Evolutionary conservation across 1,140 invertebrate species (phyloP), one percentile per base, ranked within the genome.

Genomic region (Drosophila albomicans): DNA sequence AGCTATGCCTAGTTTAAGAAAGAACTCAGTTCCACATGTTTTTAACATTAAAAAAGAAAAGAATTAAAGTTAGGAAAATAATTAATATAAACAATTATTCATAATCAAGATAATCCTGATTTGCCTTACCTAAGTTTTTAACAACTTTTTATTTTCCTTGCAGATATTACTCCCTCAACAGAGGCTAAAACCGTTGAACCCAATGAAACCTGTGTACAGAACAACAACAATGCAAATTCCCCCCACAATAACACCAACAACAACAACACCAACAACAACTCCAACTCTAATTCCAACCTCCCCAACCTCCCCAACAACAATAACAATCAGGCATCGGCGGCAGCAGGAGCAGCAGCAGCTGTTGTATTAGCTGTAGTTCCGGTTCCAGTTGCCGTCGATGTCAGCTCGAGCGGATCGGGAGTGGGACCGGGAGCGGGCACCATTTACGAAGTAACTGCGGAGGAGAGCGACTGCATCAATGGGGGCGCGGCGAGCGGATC

Each of bases 171-270:
- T 85, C 75, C 81, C 75, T 90, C 86, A 90, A 89, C 86, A 89
- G 85, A 89, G 85, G 85, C 85, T 89, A 89, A 90, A 89, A 71
- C 81, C 85, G 86, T 90, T 89, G 81, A 90, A 89, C 81, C 85
- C 85, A 71, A 85, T 89, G 75, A 89, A 85, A 81, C 85, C 85
- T 89, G 85, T 89, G 85, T 89, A 85, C 85, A 88, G 75, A 89
- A 89, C 68, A 80, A 79, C 76, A 81, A 88, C 76, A 90, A 81
- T 79, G 75, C 75, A 45, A 75, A 65, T 79, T 46, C 56, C 69
- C 68, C 78, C 63, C 81, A 69, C 61, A 85, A 87, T 56, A 84
- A 35, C 58, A 77, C 80, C 58, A 89, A 81, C 41, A 80, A 70
- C 65, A 79, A 76, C 59, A 80, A 75, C 13, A 75, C 67, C 43